Percentiles rank a stretch among this genome's conserved stretches.
Evolutionary conservation across 2,113 vertebrate species (phyloP).

Genomic region (Alectura lathami): DNA sequence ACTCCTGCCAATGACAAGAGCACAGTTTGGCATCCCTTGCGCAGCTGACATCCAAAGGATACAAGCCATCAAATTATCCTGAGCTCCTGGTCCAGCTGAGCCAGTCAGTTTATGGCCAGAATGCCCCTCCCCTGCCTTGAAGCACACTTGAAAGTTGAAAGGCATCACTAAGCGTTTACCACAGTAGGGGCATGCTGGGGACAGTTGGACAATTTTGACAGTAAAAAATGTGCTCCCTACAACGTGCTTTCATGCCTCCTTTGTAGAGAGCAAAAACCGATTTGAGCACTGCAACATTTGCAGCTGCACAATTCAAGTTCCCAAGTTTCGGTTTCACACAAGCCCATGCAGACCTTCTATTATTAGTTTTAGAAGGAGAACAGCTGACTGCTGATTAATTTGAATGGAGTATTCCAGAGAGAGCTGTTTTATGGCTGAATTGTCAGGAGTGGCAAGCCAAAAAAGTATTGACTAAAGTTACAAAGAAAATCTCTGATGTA

Average conservation of each 20-base stretch:
- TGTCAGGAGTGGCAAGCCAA: background rate
- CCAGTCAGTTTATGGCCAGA: background rate
- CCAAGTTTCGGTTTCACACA: conserved; percentile 8
- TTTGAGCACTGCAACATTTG: background rate
- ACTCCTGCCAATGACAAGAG: background rate
- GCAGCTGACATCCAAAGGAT: background rate
- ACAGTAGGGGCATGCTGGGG: background rate
- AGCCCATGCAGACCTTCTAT: conserved; percentile 2
- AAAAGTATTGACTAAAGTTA: background rate
- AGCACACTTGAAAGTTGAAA: background rate
- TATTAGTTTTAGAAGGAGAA: conserved; percentile 43
- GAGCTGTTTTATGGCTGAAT: background rate
- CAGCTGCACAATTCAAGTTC: background rate
- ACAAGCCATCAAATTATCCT: background rate
- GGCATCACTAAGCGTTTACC: background rate
- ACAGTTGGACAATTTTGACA: background rate
- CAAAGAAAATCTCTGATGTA: background rate
- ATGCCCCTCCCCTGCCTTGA: background rate
- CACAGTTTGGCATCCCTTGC: background rate
- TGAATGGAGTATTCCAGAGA: background rate
- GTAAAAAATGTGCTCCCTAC: background rate
- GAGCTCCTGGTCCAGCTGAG: background rate
- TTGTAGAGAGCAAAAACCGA: background rate
- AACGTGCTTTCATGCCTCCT: background rate
- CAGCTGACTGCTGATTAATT: conserved; percentile 40